phyloP scores from a whole-genome alignment of 2,888 invertebrate genomes.

The Leptogaster cylindrica region DNA sequence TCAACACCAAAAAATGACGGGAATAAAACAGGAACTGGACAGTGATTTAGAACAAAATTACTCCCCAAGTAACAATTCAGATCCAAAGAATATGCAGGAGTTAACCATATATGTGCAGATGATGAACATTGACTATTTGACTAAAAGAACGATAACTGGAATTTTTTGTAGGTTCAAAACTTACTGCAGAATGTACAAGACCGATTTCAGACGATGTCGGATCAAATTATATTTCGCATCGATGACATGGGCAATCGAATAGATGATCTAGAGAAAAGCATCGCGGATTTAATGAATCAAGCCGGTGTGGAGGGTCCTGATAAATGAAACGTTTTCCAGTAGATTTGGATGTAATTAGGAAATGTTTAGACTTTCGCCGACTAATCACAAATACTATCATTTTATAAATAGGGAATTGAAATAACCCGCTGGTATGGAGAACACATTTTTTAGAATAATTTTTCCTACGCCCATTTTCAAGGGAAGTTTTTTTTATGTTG shows the following conservation, averaged over 20 bases:
- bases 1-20: conserved; percentile 61
- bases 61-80: conserved; percentile 68
- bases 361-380: too few species aligned
- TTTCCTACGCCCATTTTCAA: too few species aligned
- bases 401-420: too few species aligned
- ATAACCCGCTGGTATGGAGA: too few species aligned
- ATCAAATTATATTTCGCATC: conserved; percentile 95
- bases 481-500: too few species aligned
- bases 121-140: too few species aligned
- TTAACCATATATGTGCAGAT: conserved; percentile 92
- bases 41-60: conserved; percentile 64
- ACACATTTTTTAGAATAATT: too few species aligned
- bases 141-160: too few species aligned
- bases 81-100: conserved; percentile 94
- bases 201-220: conserved; percentile 98
- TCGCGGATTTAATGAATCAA: conserved; percentile 97
- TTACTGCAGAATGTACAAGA: conserved; percentile 97
- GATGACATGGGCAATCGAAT: conserved; percentile 99
- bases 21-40: conserved; percentile 60
- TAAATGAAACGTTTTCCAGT: conserved; percentile 54
- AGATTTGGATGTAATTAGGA: too few species aligned
- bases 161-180: conserved; percentile 91
- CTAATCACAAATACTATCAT: too few species aligned
- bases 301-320: conserved; percentile 80
- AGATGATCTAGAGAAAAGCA: conserved; percentile 97